Conservation (phyloP, 2,888 invertebrate genomes). For the Oasisia sp. region DNA sequence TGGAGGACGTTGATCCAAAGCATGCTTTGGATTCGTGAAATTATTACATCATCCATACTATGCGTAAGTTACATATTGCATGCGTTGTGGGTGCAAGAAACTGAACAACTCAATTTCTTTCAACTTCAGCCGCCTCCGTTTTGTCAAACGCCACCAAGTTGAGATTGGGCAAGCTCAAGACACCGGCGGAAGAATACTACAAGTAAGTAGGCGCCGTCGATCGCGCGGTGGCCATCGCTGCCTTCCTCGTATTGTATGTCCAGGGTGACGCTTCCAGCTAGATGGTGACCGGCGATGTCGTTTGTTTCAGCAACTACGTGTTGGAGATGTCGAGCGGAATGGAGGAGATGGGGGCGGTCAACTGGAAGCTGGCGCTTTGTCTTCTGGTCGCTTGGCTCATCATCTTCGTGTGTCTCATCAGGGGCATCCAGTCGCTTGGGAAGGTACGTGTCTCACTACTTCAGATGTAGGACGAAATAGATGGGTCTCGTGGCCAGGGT, state of each 20-base stretch:
- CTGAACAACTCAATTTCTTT: background rate
- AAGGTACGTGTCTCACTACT: conserved; percentile 49
- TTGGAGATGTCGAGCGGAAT: conserved; percentile 58
- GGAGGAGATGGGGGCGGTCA: conserved; percentile 57
- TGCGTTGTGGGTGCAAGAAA: background rate
- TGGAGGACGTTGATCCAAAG: too few relatives aligned
- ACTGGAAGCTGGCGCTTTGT: conserved; percentile 57
- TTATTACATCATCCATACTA: too few relatives aligned
- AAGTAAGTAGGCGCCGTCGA: conserved; percentile 74
- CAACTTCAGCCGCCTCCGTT: conserved; percentile 18
- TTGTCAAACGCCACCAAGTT: background rate
- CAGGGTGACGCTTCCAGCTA: conserved; percentile 8
- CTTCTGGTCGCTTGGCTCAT: conserved; percentile 62
- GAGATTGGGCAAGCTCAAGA: conserved; percentile 68
- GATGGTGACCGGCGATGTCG: background rate
- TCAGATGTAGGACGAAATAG: background rate
- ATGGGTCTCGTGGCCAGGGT: background rate
- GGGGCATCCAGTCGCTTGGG: conserved; percentile 64
- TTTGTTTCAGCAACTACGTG: conserved; percentile 53
- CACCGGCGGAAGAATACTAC: conserved; percentile 92
- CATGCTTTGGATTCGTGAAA: too few relatives aligned
- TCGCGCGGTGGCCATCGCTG: background rate
- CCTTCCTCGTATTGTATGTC: background rate
- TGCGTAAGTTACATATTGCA: too few relatives aligned
- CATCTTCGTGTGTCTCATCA: conserved; percentile 58